Evolutionary conservation across 2,888 invertebrate genomes (phyloP).

Genomic region (Trichogramma dendrolimi): DNA sequence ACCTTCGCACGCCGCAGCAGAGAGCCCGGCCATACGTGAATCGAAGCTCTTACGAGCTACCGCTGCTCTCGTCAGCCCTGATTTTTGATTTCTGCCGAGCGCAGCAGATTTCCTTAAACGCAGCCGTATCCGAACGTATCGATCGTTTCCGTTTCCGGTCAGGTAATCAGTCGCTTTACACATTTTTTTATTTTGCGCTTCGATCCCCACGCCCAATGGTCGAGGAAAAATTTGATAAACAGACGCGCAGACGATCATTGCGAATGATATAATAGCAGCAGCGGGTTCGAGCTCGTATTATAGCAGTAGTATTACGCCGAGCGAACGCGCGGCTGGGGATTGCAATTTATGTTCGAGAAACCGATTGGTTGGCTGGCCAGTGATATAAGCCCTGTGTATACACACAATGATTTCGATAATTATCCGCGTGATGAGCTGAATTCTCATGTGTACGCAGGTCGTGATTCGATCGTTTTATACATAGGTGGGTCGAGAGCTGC

Average conservation of each 20-base stretch:
- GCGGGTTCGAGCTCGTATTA: no score
- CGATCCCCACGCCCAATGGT: neutral
- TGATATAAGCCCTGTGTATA: no score
- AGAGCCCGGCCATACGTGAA: slow-evolving; percentile 22
- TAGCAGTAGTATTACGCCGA: no score
- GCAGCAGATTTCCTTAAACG: neutral
- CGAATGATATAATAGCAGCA: no score
- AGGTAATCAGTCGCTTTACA: slow-evolving; percentile 38
- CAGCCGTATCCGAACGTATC: slow-evolving; percentile 3
- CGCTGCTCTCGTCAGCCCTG: slow-evolving; percentile 15
- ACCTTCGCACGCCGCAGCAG: neutral
- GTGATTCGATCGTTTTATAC: no score
- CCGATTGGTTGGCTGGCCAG: no score
- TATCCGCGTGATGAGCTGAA: no score
- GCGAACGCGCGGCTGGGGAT: no score
- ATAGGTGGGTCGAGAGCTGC: no score
- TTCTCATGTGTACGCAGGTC: no score
- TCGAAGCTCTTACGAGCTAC: slow-evolving; percentile 13
- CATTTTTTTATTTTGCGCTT: neutral
- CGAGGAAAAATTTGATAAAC: slow-evolving; percentile 15
- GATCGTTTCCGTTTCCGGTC: slow-evolving; percentile 38
- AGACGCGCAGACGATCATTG: neutral
- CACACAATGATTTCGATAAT: no score
- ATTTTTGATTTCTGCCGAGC: slow-evolving; percentile 23
- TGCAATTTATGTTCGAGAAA: no score